Percentiles rank a stretch among this genome's conserved stretches.
These are phyloP conservation scores for Gymnarchus niloticus DNA, from an alignment of 2,113 vertebrate genomes.

Conservation along the genomic window DNA sequence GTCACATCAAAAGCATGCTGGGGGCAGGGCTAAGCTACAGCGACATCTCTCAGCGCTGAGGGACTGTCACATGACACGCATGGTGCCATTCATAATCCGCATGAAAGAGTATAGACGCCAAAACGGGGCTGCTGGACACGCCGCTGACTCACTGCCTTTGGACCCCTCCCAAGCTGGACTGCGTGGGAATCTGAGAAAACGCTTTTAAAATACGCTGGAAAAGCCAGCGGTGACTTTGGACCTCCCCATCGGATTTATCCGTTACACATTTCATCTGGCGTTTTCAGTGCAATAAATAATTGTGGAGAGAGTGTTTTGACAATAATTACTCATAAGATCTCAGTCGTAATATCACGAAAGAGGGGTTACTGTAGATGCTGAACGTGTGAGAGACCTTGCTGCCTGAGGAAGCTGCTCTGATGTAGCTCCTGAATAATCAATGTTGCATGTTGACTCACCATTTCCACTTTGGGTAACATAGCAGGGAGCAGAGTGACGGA, in stretches of 20 bases:
- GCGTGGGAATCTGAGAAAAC: not conserved
- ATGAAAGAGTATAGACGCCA: too few relatives aligned
- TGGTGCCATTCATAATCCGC: not conserved
- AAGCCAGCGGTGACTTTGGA: too few relatives aligned
- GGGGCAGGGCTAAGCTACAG: not conserved
- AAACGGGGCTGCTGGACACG: too few relatives aligned
- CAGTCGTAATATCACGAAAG: not conserved
- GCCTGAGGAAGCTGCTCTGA: not conserved
- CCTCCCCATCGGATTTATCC: too few relatives aligned
- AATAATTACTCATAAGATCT: not conserved
- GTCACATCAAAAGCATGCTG: not conserved
- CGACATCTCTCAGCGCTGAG: not conserved
- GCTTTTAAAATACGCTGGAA: not conserved
- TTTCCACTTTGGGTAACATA: not conserved
- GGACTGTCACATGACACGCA: not conserved
- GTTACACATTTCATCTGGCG: too few relatives aligned
- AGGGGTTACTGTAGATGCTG: not conserved
- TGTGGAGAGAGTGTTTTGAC: too few relatives aligned
- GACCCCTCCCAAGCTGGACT: not conserved
- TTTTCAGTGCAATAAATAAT: too few relatives aligned
- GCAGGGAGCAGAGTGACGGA: not conserved
- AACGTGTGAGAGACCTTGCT: not conserved
- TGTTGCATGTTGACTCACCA: not conserved
- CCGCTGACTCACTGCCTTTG: too few relatives aligned
- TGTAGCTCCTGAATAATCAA: not conserved